These are phyloP conservation scores for Theropithecus gelada DNA, from an alignment of 2,113 vertebrate species.

Conservation along the genomic window DNA sequence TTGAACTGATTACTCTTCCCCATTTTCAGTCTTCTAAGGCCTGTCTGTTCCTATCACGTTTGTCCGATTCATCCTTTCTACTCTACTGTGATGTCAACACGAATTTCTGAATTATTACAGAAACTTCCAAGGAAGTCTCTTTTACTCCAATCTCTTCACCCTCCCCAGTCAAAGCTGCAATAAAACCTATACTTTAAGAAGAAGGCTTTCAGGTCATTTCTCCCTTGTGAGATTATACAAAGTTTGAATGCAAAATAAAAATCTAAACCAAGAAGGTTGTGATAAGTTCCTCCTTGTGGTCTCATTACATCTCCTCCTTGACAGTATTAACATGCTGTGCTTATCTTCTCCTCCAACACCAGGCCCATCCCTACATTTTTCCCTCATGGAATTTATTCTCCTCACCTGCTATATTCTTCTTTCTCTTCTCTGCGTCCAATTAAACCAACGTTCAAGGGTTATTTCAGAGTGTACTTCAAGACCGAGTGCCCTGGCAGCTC, in stretches of 20 bases:
- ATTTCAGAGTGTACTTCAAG: not conserved
- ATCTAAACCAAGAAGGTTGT: not conserved
- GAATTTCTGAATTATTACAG: not conserved
- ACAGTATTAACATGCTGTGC: not conserved
- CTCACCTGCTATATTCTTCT: not conserved
- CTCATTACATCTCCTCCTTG: not conserved
- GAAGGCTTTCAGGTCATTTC: not conserved
- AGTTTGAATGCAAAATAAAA: not conserved
- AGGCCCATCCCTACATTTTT: not conserved
- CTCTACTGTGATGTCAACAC: not conserved
- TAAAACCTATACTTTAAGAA: not conserved
- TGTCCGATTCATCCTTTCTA: not conserved
- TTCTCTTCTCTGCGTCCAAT: not conserved
- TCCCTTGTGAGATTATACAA: not conserved
- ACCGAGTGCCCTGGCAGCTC: too few relatives aligned
- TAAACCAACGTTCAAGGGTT: not conserved
- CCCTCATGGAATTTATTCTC: not conserved
- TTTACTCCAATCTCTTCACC: not conserved
- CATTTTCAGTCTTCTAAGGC: not conserved
- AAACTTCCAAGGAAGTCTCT: not conserved
- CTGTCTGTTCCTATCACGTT: not conserved
- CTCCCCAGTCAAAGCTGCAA: not conserved
- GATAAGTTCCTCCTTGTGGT: not conserved
- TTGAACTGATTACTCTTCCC: not conserved
- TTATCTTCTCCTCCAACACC: not conserved